Conservation (phyloP, 1,140 invertebrate species). For the Hestina assimilis region DNA sequence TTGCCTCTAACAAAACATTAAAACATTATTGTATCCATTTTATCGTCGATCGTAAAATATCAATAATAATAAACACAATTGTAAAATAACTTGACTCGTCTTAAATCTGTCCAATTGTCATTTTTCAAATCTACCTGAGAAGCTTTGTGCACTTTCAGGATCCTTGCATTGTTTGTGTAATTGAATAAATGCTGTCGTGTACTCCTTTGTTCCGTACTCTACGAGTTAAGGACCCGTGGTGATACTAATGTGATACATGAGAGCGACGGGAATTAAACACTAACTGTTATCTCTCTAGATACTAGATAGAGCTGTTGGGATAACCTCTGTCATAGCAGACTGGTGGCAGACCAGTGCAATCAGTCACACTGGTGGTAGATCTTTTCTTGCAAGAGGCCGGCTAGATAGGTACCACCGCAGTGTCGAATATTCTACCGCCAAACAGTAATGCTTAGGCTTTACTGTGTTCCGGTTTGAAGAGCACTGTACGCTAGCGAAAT, state of each 20-base stretch:
- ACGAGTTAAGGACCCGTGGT: slow-evolving; percentile 33
- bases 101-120: slow-evolving; percentile 57
- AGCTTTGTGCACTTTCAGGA: slow-evolving; percentile 60
- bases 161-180: slow-evolving; percentile 66
- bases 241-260: slow-evolving; percentile 25
- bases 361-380: too few species aligned
- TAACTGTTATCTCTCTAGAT: too few species aligned
- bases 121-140: slow-evolving; percentile 57
- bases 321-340: too few species aligned
- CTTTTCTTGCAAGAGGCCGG: too few species aligned
- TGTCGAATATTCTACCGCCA: too few species aligned
- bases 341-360: too few species aligned
- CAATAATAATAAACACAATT: slow-evolving; percentile 45
- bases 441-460: too few species aligned
- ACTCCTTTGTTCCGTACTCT: slow-evolving; percentile 38
- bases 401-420: too few species aligned
- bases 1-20: not conserved
- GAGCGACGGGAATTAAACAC: too few species aligned
- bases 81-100: slow-evolving; percentile 57
- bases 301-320: too few species aligned
- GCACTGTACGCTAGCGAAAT: too few species aligned
- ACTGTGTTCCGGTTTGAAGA: too few species aligned
- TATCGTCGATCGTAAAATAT: slow-evolving; percentile 4
- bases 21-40: not conserved
- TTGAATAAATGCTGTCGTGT: slow-evolving; percentile 67